These are phyloP conservation scores for Ceratosolen fusciceps DNA, from an alignment of 1,140 invertebrate species.

Conservation along the genomic window DNA sequence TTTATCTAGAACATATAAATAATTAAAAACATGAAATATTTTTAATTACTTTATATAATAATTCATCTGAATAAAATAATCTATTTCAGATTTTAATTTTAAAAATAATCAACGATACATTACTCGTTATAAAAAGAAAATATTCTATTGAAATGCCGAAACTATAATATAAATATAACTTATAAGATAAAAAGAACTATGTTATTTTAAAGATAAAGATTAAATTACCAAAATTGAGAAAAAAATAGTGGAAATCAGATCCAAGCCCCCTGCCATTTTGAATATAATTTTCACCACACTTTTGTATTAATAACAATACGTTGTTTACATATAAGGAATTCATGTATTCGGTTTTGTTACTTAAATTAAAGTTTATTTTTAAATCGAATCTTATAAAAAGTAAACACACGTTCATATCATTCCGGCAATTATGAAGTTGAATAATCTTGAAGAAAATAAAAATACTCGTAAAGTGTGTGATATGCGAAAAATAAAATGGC, in stretches of 20 bases:
- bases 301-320: background rate
- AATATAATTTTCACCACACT: background rate
- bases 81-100: background rate
- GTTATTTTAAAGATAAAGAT: constrained; percentile 5
- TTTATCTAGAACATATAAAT: background rate
- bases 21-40: background rate
- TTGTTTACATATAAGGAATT: background rate
- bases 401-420: too few species aligned
- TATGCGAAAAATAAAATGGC: background rate
- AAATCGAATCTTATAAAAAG: too few species aligned
- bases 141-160: background rate
- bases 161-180: background rate
- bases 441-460: too few species aligned
- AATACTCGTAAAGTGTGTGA: background rate
- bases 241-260: background rate
- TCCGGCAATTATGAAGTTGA: too few species aligned
- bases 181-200: background rate
- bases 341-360: background rate
- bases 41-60: background rate
- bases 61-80: too few species aligned
- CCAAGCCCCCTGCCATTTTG: background rate
- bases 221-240: constrained; percentile 4
- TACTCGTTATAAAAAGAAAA: background rate
- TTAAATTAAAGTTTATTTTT: background rate
- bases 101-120: background rate